A percentile compares a stretch with the other conserved stretches of the same genome.
Conservation (phyloP, 2,113 vertebrate species). For the Nycticryphes semicollaris region DNA sequence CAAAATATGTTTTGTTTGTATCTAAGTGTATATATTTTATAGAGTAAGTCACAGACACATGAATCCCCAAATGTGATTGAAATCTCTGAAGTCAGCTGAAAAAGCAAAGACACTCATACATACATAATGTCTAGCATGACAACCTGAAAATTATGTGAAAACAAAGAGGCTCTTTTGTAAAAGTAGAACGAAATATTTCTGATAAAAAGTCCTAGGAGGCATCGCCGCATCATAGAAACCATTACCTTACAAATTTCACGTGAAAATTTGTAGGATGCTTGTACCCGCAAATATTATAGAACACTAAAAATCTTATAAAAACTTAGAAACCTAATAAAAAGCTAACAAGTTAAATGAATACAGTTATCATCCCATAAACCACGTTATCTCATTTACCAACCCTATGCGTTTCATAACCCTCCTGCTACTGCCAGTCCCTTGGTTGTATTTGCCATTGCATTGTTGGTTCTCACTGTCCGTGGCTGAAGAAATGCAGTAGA, state of each 20-base stretch:
- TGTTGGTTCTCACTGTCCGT: conserved; percentile 68
- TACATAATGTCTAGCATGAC: conserved; percentile 52
- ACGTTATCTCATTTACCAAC: conserved; percentile 62
- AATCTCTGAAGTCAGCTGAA: conserved; percentile 73
- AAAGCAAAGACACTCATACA: conserved; percentile 60
- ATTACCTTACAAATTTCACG: conserved; percentile 65
- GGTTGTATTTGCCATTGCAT: conserved; percentile 56
- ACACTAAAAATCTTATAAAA: conserved; percentile 33
- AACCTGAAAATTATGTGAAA: conserved; percentile 66
- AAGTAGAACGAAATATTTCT: conserved; percentile 50
- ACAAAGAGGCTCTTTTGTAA: conserved; percentile 49
- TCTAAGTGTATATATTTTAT: conserved; percentile 56
- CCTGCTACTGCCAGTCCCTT: conserved; percentile 56
- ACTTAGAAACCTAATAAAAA: conserved; percentile 54
- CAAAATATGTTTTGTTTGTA: conserved; percentile 35
- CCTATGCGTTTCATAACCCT: conserved; percentile 55
- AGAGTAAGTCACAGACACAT: conserved; percentile 31
- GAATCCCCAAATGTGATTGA: conserved; percentile 63
- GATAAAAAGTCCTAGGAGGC: conserved; percentile 50
- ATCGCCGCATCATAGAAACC: conserved; percentile 49
- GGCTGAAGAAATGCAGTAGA: conserved; percentile 52
- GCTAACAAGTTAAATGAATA: conserved; percentile 52
- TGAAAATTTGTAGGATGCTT: conserved; percentile 29
- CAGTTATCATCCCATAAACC: conserved; percentile 20
- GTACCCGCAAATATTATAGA: conserved; percentile 29